Conservation (phyloP, 2,888 invertebrate genomes). For the Clistopyga incitator region DNA sequence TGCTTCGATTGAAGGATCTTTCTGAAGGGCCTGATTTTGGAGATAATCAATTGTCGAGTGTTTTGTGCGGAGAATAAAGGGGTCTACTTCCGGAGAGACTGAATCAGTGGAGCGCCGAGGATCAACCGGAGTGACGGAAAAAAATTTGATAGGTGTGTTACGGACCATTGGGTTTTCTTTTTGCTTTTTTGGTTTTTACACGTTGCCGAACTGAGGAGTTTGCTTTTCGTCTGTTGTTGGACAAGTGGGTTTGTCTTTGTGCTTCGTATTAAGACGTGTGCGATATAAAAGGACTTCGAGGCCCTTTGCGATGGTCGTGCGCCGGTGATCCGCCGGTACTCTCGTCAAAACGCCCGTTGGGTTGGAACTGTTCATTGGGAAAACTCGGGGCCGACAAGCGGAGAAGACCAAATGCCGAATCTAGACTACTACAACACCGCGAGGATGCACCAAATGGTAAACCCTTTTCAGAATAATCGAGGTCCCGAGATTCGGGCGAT, state of each 20-base stretch:
- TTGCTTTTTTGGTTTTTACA: neutral
- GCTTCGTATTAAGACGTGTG: neutral
- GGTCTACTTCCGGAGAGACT: constrained; percentile 20
- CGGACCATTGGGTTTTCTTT: constrained; percentile 21
- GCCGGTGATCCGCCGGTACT: constrained; percentile 53
- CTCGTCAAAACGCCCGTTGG: neutral
- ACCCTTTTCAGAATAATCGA: constrained; percentile 60
- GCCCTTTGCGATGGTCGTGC: constrained; percentile 44
- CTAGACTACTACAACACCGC: constrained; percentile 83
- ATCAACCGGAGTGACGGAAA: constrained; percentile 25
- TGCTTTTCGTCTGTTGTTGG: neutral
- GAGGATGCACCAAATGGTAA: constrained; percentile 84
- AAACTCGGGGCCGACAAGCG: constrained; percentile 30
- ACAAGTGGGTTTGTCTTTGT: constrained; percentile 20
- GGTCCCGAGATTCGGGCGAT: neutral
- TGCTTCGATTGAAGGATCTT: neutral
- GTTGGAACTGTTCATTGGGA: constrained; percentile 3
- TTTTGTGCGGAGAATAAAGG: constrained; percentile 35
- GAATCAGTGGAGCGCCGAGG: constrained; percentile 37
- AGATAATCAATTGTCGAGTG: constrained; percentile 9
- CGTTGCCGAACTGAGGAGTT: constrained; percentile 8
- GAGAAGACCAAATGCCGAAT: constrained; percentile 81
- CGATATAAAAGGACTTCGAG: constrained; percentile 34
- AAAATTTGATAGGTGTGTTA: neutral
- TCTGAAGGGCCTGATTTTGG: neutral